These are phyloP conservation scores for Sebastes vulpes DNA, from an alignment of 2,797 vertebrate species.

Conservation along the genomic window DNA sequence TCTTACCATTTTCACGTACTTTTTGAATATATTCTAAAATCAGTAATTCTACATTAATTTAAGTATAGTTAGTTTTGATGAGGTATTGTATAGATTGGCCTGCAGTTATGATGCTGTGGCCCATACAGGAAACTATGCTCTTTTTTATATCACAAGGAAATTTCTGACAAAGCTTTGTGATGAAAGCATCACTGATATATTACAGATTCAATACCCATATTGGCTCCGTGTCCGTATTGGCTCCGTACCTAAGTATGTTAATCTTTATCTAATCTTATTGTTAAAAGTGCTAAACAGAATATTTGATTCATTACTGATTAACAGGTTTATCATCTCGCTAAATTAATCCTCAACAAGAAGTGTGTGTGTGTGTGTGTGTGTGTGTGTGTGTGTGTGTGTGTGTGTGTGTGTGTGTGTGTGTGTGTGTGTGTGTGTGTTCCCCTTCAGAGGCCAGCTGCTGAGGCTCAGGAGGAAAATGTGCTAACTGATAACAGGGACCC, in stretches of 20 bases:
- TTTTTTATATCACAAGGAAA: not conserved
- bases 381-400: not conserved
- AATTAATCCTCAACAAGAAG: not conserved
- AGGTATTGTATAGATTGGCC: not conserved
- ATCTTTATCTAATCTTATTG: not conserved
- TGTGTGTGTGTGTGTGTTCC: not conserved
- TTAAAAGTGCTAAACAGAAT: not conserved
- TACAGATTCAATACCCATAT: not conserved
- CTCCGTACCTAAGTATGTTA: not conserved
- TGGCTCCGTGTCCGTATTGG: not conserved
- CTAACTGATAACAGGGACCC: slow-evolving; percentile 70
- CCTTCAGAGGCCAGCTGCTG: slow-evolving; percentile 62
- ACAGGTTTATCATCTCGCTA: slow-evolving; percentile 3
- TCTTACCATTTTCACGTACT: no score
- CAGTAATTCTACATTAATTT: not conserved
- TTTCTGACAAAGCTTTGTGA: not conserved
- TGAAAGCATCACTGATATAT: not conserved
- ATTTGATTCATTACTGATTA: slow-evolving; percentile 32
- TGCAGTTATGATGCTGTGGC: not conserved
- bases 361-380: not conserved
- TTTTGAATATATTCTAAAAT: not conserved
- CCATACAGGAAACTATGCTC: not conserved
- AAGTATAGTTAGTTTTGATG: not conserved
- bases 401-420: slow-evolving; percentile 8
- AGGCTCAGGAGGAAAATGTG: slow-evolving; percentile 50